Conservation (phyloP, 2,113 vertebrate genomes). For the Coracopsis vasa region DNA sequence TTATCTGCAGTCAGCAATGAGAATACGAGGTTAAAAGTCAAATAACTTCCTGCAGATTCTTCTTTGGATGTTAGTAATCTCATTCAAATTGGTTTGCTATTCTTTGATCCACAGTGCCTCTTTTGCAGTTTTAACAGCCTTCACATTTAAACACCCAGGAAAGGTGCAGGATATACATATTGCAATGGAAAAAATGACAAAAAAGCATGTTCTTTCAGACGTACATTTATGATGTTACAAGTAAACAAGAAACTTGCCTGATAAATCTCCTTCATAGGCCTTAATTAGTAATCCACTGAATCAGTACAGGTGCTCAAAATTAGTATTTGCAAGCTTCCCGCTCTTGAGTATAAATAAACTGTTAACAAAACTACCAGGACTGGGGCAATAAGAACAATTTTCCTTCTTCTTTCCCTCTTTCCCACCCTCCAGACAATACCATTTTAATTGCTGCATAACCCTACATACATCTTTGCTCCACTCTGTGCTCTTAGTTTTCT, state of each 20-base stretch:
- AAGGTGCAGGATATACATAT: background rate
- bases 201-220: background rate
- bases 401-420: background rate
- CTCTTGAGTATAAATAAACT: background rate
- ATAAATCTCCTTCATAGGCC: background rate
- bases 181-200: background rate
- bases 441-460: background rate
- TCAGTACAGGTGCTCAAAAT: background rate
- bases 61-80: background rate
- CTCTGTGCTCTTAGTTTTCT: background rate
- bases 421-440: background rate
- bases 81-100: background rate
- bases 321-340: background rate
- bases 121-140: background rate
- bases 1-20: background rate
- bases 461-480: background rate
- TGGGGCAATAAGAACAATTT: background rate
- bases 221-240: background rate
- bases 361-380: background rate
- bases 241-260: background rate
- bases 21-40: background rate
- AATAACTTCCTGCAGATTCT: background rate
- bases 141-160: background rate
- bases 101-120: background rate
- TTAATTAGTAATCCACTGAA: background rate